Percentiles rank a stretch among this genome's conserved stretches.
phyloP scores from a whole-genome alignment of 2,113 vertebrate species.

The Pithys albifrons region DNA sequence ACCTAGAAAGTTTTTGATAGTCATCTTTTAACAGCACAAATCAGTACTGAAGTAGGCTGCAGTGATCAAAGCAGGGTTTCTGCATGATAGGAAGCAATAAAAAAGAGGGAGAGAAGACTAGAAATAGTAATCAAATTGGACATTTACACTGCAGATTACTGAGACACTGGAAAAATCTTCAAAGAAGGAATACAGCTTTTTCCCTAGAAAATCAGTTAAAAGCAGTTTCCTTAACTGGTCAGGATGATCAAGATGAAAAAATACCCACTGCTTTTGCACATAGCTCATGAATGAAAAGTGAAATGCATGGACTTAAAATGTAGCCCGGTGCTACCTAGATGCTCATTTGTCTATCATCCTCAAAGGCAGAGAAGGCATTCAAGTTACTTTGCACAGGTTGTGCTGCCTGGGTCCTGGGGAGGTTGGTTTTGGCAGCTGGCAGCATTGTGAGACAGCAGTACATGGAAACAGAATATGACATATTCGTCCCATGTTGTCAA shows the following conservation, averaged over 20 bases:
- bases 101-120: not conserved
- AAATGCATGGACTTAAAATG: not conserved
- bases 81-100: not conserved
- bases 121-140: not conserved
- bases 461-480: not conserved
- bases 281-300: not conserved
- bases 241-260: not conserved
- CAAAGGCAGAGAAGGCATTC: not conserved
- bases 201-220: not conserved
- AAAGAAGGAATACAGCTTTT: not conserved
- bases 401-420: not conserved
- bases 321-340: not conserved
- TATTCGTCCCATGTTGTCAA: not conserved
- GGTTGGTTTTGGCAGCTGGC: not conserved
- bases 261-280: fast-evolving
- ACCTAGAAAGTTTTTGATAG: not conserved
- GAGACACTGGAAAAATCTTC: not conserved
- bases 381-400: not conserved
- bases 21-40: not conserved
- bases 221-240: not conserved
- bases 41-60: not conserved
- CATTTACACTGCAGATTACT: not conserved
- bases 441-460: not conserved
- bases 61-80: not conserved
- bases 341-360: not conserved